phyloP scores from a whole-genome alignment of 2,797 vertebrate genomes.

The Tangara arthus region DNA sequence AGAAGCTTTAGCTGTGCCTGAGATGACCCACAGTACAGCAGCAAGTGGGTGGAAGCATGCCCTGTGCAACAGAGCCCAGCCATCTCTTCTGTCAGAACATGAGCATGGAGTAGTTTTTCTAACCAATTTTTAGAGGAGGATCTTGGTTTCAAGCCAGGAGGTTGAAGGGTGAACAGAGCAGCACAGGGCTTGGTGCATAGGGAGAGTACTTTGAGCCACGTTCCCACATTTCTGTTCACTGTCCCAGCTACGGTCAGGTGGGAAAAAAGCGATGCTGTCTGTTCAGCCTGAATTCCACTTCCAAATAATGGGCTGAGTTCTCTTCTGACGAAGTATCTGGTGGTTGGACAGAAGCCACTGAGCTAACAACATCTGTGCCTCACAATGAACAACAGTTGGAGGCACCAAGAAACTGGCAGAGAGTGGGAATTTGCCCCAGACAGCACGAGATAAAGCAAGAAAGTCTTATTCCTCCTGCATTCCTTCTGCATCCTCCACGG shows the following conservation, averaged over 20 bases:
- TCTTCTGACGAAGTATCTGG: background rate
- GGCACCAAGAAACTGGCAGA: background rate
- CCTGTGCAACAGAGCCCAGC: background rate
- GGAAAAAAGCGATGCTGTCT: fast-evolving
- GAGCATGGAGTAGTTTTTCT: background rate
- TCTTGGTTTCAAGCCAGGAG: background rate
- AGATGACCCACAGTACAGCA: background rate
- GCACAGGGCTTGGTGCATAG: background rate
- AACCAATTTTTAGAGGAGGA: background rate
- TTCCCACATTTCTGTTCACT: background rate
- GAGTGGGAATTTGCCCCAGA: background rate
- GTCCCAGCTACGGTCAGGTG: background rate
- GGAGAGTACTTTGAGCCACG: background rate
- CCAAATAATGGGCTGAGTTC: background rate
- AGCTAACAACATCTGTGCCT: background rate
- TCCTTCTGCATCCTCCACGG: background rate
- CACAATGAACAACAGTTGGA: background rate
- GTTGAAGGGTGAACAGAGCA: background rate
- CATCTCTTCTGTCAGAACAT: background rate
- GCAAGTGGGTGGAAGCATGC: background rate
- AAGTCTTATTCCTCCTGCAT: background rate
- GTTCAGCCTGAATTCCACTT: background rate
- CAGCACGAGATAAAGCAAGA: fast-evolving
- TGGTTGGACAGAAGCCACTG: background rate
- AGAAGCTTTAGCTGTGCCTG: background rate